These are phyloP conservation scores for Bombyx mandarina DNA, from an alignment of 1,140 invertebrate species.

Conservation along the genomic window DNA sequence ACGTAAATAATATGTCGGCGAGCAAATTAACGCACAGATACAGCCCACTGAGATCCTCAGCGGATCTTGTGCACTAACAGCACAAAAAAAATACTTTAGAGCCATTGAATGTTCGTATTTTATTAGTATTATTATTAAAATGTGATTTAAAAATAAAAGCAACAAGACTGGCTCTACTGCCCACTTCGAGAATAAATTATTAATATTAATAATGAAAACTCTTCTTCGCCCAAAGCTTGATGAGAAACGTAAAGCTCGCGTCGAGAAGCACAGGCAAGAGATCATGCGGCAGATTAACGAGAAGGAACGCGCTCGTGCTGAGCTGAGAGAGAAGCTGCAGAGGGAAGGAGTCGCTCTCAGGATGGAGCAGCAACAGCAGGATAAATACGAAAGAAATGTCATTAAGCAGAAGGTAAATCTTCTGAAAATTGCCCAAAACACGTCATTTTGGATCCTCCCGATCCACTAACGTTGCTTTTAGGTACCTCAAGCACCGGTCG, in stretches of 20 bases:
- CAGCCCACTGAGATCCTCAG: too few relatives aligned
- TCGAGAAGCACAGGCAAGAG: conserved; percentile 62
- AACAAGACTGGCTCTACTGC: neutral
- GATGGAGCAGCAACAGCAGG: conserved; percentile 70
- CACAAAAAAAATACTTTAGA: too few relatives aligned
- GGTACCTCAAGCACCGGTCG: too few relatives aligned
- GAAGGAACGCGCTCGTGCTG: conserved; percentile 75
- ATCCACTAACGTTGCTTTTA: too few relatives aligned
- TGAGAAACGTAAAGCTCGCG: conserved; percentile 54
- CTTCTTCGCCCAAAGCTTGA: conserved; percentile 29
- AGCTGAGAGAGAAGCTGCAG: conserved; percentile 72
- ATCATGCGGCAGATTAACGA: conserved; percentile 77
- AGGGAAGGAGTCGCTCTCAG: conserved; percentile 76
- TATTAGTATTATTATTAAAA: too few relatives aligned
- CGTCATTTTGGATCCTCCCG: too few relatives aligned
- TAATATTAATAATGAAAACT: too few relatives aligned
- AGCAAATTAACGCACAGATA: too few relatives aligned
- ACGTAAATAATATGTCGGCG: too few relatives aligned
- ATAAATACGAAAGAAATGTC: conserved; percentile 56
- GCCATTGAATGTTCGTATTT: too few relatives aligned
- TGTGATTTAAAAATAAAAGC: neutral
- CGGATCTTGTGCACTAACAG: too few relatives aligned
- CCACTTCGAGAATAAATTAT: neutral
- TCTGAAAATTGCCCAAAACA: neutral
- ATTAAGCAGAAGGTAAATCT: conserved; percentile 58